Evolutionary conservation across 2,113 vertebrate genomes (phyloP), one percentile per base, ranked within the genome.

Genomic region (Aldabrachelys gigantea): DNA sequence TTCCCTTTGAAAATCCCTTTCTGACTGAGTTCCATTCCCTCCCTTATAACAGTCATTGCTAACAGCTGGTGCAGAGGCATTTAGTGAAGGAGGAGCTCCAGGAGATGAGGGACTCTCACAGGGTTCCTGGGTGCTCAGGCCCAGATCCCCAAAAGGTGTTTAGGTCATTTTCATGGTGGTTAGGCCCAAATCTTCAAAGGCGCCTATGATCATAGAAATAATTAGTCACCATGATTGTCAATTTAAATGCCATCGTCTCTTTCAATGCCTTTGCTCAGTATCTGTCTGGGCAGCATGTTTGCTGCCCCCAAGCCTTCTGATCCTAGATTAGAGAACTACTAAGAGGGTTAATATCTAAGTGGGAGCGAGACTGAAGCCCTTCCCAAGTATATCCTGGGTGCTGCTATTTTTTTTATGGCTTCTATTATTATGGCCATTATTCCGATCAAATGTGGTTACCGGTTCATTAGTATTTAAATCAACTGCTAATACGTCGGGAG

Each of bases 391-490:
- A 1, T 80, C 3, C 0, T 81, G 88, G 88, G 82, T 94, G 72
- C 76, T 78, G 95, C 90, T 49, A 49, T 0, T 8, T 87, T 83
- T 82, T 96, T 96, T 75, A 95, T n/a, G 56, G 50, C 90, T 89
- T 25, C 94, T 85, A 24, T 96, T 96, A 92, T 82, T 57, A 29
- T 5, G 21, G 10, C 56, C 96, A 90, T 97, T 96, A 92, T 95
- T 95, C 92, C 44, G 54, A 87, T 92, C 94, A 44, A 44, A 89
- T 12, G 85, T 29, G 91, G 95, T 96, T 94, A 91, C 94, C 88
- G 93, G 80, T 76, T 94, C 96, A 88, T 96, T 96, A 95, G 95
- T 90, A 91, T 96, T 98, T 94, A 96, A 97, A 98, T 95, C 97
- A 96, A 94, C 95, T 88, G 96, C 57, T 94, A 84, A 94, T 62